phyloP scores from a whole-genome alignment of 2,888 invertebrate species.

The Zygaena filipendulae region DNA sequence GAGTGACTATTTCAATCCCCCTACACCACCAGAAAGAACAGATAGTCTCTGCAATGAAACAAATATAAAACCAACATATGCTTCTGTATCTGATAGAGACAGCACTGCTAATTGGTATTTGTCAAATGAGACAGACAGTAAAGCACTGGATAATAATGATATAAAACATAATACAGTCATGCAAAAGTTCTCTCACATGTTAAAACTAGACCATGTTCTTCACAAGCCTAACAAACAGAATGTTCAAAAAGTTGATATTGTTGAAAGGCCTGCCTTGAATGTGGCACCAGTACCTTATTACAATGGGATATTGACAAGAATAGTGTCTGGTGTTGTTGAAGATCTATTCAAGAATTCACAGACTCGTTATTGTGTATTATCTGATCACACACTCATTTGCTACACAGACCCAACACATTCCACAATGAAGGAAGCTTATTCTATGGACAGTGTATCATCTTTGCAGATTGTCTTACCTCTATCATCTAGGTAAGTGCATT shows the following conservation, averaged over 20 bases:
- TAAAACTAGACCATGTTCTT: slow-evolving; percentile 62
- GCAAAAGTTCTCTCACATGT: slow-evolving; percentile 44
- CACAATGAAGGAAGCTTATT: slow-evolving; percentile 75
- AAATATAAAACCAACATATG: slow-evolving; percentile 21
- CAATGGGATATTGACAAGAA: slow-evolving; percentile 70
- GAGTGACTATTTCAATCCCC: slow-evolving; percentile 62
- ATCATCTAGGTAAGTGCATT: slow-evolving; percentile 42
- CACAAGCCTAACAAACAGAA: slow-evolving; percentile 32
- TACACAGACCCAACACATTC: slow-evolving; percentile 78
- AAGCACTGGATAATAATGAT: slow-evolving; percentile 24
- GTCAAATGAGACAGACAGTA: slow-evolving; percentile 21
- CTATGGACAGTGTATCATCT: slow-evolving; percentile 73
- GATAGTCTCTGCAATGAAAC: slow-evolving; percentile 69
- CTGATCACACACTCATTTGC: slow-evolving; percentile 78
- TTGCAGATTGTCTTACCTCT: slow-evolving; percentile 71
- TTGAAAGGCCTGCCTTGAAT: slow-evolving; percentile 65
- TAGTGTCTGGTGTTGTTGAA: slow-evolving; percentile 72
- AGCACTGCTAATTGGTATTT: slow-evolving; percentile 55
- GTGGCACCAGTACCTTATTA: slow-evolving; percentile 58
- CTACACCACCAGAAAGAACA: slow-evolving; percentile 71
- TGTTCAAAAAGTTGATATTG: slow-evolving; percentile 29
- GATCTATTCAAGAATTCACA: slow-evolving; percentile 81
- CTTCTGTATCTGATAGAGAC: slow-evolving; percentile 28
- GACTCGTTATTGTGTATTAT: slow-evolving; percentile 76
- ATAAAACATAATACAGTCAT: slow-evolving; percentile 39